A percentile compares a stretch with the other conserved stretches of the same genome.
phyloP scores from a whole-genome alignment of 2,888 invertebrate genomes.

The Phalangium opilio region DNA sequence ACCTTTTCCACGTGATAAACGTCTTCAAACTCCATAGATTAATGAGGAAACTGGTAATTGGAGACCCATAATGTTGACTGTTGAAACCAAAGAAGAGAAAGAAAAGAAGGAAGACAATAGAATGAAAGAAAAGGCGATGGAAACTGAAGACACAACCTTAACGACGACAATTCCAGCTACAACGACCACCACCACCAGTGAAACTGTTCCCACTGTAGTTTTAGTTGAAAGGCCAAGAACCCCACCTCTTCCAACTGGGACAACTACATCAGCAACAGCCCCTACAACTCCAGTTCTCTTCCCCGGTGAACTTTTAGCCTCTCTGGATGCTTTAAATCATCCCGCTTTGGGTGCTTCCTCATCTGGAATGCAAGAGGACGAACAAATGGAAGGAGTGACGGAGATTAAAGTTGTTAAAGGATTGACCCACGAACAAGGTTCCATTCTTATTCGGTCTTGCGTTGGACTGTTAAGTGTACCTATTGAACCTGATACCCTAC shows the following conservation, averaged over 20 bases:
- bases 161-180: background rate
- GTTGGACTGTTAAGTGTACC: conserved; percentile 51
- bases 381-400: background rate
- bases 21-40: conserved; percentile 28
- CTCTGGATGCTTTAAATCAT: background rate
- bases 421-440: conserved; percentile 25
- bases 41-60: conserved; percentile 71
- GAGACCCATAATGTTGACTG: conserved; percentile 53
- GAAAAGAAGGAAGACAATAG: conserved; percentile 17
- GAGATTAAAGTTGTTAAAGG: conserved; percentile 23
- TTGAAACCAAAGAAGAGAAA: conserved; percentile 25
- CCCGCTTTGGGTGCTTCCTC: background rate
- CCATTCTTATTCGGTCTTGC: conserved; percentile 32
- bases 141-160: conserved; percentile 10
- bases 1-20: background rate
- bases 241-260: conserved; percentile 9
- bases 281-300: background rate
- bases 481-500: conserved; percentile 57
- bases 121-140: conserved; percentile 11
- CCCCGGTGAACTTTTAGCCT: background rate
- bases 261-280: background rate
- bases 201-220: conserved; percentile 4
- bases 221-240: conserved; percentile 5
- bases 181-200: background rate
- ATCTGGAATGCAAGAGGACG: background rate